phyloP scores from a whole-genome alignment of 2,888 invertebrate genomes.

The Latrodectus elegans region DNA sequence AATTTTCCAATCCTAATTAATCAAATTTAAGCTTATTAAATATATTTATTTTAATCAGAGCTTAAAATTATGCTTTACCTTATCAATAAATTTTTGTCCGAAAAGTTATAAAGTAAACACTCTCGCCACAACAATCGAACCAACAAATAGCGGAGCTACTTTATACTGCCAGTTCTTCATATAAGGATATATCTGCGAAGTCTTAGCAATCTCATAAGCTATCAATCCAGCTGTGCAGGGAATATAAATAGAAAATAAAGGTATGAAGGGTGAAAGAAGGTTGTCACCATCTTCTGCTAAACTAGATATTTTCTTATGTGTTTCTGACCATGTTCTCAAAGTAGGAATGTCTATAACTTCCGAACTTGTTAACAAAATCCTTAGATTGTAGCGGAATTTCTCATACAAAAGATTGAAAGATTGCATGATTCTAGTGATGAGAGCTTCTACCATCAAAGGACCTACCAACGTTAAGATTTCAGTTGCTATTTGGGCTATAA shows the following conservation, averaged over 20 bases:
- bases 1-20: too few species aligned
- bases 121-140: not conserved
- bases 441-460: conserved; percentile 3
- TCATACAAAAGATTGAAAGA: not conserved
- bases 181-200: not conserved
- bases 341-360: not conserved
- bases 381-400: not conserved
- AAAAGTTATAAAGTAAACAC: not conserved
- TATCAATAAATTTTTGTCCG: conserved; percentile 17
- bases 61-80: not conserved
- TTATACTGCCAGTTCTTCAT: conserved; percentile 5
- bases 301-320: not conserved
- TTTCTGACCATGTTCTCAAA: not conserved
- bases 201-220: not conserved
- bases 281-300: conserved; percentile 14
- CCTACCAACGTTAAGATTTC: conserved; percentile 6
- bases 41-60: too few species aligned
- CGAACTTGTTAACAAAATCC: not conserved
- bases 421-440: not conserved
- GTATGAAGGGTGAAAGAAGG: conserved; percentile 11
- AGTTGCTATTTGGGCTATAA: not conserved
- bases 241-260: conserved; percentile 6
- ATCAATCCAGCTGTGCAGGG: conserved; percentile 10
- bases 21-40: too few species aligned
- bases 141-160: not conserved